Base-by-base conservation (phyloP, 2,113 vertebrate species). In the Parotia lawesii region DNA sequence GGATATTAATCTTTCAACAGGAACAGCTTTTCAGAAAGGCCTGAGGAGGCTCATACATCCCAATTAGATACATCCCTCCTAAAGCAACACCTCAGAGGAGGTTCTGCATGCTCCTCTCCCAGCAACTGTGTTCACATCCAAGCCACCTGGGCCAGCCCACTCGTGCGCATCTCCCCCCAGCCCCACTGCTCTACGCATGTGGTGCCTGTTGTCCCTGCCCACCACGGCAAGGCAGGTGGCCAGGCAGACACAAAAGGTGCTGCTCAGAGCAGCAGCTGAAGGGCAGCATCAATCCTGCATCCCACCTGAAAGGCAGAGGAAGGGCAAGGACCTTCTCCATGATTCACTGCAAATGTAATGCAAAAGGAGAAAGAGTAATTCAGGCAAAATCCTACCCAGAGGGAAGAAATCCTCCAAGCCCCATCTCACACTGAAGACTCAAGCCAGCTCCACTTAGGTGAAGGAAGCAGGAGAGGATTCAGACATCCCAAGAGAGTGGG, bases 41-140 rank as follows among this genome's bases (percentile, higher is more conserved):
- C 58, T 60, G 51, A 71, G 20, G n/a, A 76, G 31, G 17, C 10
- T 66, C 38, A 28, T 29, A 28, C 3, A 79, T 37, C 10, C 51
- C 45, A 60, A 6, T 51, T 17, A 93, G 35, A 60, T 2, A 23
- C 19, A 47, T 22, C 15, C n/a, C 35, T 64, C 70, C 70, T 64
- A 77, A 75, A 82, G 27, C 28, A 74, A 33, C 15, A n/a, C 20
- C 31, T 72, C 58, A 18, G 78, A 57, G 31, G 10, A 45, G 22
- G 37, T 0, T 16, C 31, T 29, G 24, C n/a, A 61, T 5, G 21
- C 35, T 61, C 28, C 48, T 24, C 58, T 37, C 45, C 69, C 45
- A 38, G 38, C 0, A 0, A 2, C 38, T 19, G 8, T 6, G 8
- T 7, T 67, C 85, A 31, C 42, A 91, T 3, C 27, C 29, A 0